phyloP scores from a whole-genome alignment of 2,888 invertebrate species.

The Chymomyza procnemis region DNA sequence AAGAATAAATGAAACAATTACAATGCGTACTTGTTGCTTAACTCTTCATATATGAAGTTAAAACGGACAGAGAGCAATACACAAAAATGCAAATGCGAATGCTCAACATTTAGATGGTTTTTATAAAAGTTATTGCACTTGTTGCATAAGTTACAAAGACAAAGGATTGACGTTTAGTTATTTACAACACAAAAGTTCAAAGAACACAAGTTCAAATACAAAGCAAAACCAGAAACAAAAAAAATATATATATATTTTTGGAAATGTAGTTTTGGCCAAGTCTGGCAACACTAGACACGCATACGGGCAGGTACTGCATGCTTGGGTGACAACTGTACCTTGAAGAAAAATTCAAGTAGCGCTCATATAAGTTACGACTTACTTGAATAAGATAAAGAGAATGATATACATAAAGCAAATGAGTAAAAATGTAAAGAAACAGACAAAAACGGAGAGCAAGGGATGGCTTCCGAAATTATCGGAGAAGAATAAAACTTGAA shows the following conservation, averaged over 20 bases:
- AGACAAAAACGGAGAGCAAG: background rate
- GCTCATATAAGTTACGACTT: background rate
- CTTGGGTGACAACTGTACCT: background rate
- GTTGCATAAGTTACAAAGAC: background rate
- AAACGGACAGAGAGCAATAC: background rate
- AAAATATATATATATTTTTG: conserved; percentile 7
- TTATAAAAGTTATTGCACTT: background rate
- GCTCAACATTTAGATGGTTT: background rate
- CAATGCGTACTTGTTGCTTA: background rate
- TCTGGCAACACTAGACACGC: background rate
- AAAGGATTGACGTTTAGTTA: conserved; percentile 23
- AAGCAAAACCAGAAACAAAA: conserved; percentile 6
- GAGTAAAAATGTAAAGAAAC: background rate
- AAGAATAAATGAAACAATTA: background rate
- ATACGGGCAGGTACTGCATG: background rate
- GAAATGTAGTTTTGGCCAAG: background rate
- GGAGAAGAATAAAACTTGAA: background rate
- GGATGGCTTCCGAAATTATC: too few species aligned
- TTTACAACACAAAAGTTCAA: conserved; percentile 13
- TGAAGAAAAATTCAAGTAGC: background rate
- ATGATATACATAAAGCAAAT: background rate
- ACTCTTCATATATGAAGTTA: background rate
- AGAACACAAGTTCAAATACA: background rate
- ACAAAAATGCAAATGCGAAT: background rate
- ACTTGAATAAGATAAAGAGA: background rate